Evolutionary conservation across 2,888 invertebrate genomes (phyloP), one percentile per base, ranked within the genome.

Genomic region (Hydrotaea diabolus): DNA sequence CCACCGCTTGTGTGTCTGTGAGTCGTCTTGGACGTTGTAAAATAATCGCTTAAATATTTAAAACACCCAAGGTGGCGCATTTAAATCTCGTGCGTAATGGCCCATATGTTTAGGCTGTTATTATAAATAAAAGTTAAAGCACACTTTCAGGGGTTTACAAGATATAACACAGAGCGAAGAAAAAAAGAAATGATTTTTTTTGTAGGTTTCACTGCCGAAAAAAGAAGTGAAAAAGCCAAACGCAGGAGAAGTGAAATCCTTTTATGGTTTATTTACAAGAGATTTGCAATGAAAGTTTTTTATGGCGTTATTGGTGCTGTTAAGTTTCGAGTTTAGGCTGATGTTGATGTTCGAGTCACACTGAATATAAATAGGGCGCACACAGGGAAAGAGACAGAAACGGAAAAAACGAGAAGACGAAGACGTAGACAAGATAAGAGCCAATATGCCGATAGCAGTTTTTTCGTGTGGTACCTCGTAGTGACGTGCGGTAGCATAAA

Each of bases 401-500:
- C 31, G 15, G 2, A 19, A 43, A 36, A 21, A 64, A 59, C 15
- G 39, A 9, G 53, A 43, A 62, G 74, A 62, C 26, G 43, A 73
- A 62, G 49, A 77, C 21, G 36, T 59, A 36, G 57, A 59, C 31
- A 57, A 19, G 66, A 66, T 46, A 71, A 69, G 75, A 78, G 23
- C 71, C 64, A 43, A 76, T 73, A 59, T 79, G 78, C 76, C 76
- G 73, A 81, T 76, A 78, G 36, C 59, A 75, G 26, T 55, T 23
- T 76, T 53, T 69, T 31, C 7, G 2, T 31, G 31, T 31, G 64
- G 59, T 91, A 91, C 91, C 91, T 91, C 90, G 83, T 91, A 89
- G 73, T 88, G 88, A 15, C 89, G 89, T 76, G 91, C 86, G 71
- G 88, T 89, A 79, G 88, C 88, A 84, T 88, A 91, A 86, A 89